Evolutionary conservation across 1,140 invertebrate species (phyloP).

Genomic region (Nasonia vitripennis): DNA sequence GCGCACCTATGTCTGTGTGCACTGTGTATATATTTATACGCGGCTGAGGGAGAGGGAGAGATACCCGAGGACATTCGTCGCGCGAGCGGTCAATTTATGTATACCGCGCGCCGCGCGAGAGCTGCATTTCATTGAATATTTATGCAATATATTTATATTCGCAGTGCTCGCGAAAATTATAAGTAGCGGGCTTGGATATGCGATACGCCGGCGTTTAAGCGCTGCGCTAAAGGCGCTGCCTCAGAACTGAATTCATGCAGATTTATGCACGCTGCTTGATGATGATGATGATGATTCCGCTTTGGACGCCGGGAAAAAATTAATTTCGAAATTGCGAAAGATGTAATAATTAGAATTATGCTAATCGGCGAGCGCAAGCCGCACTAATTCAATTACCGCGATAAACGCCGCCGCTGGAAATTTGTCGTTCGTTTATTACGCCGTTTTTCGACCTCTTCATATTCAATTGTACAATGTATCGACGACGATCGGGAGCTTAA

Average conservation of each 20-base stretch:
- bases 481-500: too few relatives aligned
- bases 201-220: background rate
- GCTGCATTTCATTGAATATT: conserved; percentile 48
- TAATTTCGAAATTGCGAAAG: background rate
- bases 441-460: too few relatives aligned
- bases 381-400: background rate
- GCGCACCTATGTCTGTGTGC: background rate
- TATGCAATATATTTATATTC: conserved; percentile 29
- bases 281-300: background rate
- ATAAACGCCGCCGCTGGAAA: background rate
- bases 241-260: conserved; percentile 1
- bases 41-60: background rate
- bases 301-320: background rate
- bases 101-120: background rate
- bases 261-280: background rate
- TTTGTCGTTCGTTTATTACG: too few relatives aligned
- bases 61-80: conserved; percentile 11
- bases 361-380: too few relatives aligned
- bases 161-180: conserved; percentile 17
- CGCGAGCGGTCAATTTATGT: background rate
- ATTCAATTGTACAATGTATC: too few relatives aligned
- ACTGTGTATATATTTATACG: background rate
- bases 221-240: background rate
- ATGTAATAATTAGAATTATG: background rate
- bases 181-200: background rate